Percentiles rank a stretch among this genome's conserved stretches.
Conservation (phyloP, 2,888 invertebrate genomes). For the Argyresthia albistria region DNA sequence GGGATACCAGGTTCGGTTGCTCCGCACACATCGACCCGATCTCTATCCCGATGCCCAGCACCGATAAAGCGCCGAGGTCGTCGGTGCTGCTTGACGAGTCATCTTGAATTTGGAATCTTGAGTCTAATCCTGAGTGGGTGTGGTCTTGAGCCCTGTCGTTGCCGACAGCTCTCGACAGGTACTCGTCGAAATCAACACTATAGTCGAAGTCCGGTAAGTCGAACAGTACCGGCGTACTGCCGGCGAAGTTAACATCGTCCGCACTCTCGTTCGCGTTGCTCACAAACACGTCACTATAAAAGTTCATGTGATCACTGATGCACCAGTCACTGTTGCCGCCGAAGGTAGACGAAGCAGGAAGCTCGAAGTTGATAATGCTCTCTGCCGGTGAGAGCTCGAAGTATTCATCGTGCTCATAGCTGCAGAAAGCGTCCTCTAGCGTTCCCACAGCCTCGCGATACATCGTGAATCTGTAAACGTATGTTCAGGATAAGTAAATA, state of each 20-base stretch:
- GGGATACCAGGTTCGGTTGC: conserved; percentile 21
- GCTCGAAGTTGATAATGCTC: conserved; percentile 58
- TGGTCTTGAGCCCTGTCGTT: conserved; percentile 41
- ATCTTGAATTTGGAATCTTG: conserved; percentile 1
- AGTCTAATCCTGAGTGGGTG: conserved; percentile 29
- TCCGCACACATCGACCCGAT: conserved; percentile 32
- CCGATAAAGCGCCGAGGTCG: conserved; percentile 21
- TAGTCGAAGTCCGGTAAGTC: conserved; percentile 57
- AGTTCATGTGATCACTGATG: conserved; percentile 42
- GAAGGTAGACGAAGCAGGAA: conserved; percentile 29
- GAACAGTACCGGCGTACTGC: conserved; percentile 31
- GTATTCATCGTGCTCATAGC: conserved; percentile 36
- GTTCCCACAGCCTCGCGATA: conserved; percentile 40
- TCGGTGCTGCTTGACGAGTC: conserved; percentile 19
- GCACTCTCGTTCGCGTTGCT: conserved; percentile 42
- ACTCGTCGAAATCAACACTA: conserved; percentile 48
- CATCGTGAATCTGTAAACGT: conserved; percentile 38
- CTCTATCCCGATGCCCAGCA: conserved; percentile 26
- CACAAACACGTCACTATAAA: conserved; percentile 51
- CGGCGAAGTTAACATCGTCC: conserved; percentile 20
- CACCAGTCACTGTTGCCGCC: conserved; percentile 32
- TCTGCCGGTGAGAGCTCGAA: conserved; percentile 60
- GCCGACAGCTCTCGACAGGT: conserved; percentile 44
- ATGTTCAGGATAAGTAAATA: neutral
- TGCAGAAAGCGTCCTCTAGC: conserved; percentile 45